Conservation (phyloP, 2,113 vertebrate genomes). For the Ammodytes dubius region DNA sequence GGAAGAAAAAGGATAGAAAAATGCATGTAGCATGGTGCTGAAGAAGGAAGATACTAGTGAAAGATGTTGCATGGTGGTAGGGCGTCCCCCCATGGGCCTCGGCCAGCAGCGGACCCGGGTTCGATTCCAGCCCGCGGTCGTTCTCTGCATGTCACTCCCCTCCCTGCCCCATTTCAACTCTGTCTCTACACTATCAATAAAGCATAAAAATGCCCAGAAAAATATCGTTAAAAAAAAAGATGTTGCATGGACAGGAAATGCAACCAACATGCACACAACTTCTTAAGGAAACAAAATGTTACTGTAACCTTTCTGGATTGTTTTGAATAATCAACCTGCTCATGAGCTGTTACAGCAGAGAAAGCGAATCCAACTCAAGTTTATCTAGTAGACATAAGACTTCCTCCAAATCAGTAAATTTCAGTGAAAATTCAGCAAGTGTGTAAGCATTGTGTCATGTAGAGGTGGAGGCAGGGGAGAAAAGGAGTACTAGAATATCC, state of each 20-base stretch:
- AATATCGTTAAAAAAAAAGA: not conserved
- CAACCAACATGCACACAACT: not conserved
- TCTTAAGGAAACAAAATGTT: not conserved
- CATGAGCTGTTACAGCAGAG: not conserved
- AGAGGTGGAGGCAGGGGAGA: too few relatives aligned
- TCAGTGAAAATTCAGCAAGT: too few relatives aligned
- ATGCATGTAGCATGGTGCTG: not conserved
- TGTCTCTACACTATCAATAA: too few relatives aligned
- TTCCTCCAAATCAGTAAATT: not conserved
- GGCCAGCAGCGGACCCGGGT: too few relatives aligned
- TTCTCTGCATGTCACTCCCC: too few relatives aligned
- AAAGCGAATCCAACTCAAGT: not conserved
- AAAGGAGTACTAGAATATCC: rapidly evolving
- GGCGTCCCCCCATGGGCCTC: too few relatives aligned
- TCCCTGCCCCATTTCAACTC: too few relatives aligned
- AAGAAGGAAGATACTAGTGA: not conserved
- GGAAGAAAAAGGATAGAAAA: not conserved
- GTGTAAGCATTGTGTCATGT: not conserved
- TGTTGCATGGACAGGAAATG: not conserved
- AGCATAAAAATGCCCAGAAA: too few relatives aligned
- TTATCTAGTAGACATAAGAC: not conserved
- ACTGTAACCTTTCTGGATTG: not conserved
- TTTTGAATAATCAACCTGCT: not conserved
- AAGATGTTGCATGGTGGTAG: not conserved
- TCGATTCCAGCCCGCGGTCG: too few relatives aligned